Conservation (phyloP, 2,113 vertebrate species). For the Oryzias javanicus region DNA sequence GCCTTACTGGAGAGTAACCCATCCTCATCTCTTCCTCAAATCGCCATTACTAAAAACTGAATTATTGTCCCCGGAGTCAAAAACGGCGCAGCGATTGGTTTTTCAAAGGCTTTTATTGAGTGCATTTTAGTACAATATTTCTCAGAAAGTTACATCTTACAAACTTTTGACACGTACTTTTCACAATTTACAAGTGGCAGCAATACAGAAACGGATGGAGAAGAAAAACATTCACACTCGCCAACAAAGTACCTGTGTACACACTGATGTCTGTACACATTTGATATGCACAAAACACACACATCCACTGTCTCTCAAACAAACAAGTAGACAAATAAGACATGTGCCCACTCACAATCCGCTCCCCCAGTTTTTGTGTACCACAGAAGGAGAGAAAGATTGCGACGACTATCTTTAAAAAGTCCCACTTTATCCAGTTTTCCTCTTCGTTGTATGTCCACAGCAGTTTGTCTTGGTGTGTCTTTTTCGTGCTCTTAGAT, state of each 20-base stretch:
- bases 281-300: constrained; percentile 22
- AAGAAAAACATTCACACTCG: constrained; percentile 32
- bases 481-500: constrained; percentile 13
- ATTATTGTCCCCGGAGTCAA: constrained; percentile 40
- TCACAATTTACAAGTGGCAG: constrained; percentile 82
- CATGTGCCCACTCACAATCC: constrained; percentile 45
- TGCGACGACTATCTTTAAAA: constrained; percentile 44
- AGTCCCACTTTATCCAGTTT: constrained; percentile 21
- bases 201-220: constrained; percentile 70
- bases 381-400: constrained; percentile 51
- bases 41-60: constrained; percentile 41
- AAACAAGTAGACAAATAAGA: constrained; percentile 47
- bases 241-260: constrained; percentile 63
- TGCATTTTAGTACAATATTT: constrained; percentile 84
- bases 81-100: constrained; percentile 49
- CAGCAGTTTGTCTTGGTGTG: constrained; percentile 9
- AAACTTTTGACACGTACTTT: constrained; percentile 81
- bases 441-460: constrained; percentile 24
- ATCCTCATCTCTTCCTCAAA: constrained; percentile 32
- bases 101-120: constrained; percentile 82
- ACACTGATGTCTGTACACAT: constrained; percentile 52
- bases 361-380: constrained; percentile 53
- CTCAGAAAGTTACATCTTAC: constrained; percentile 83
- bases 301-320: constrained; percentile 19
- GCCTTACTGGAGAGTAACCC: constrained; percentile 48